Percentiles rank a stretch among this genome's conserved stretches.
phyloP scores from a whole-genome alignment of 2,888 invertebrate genomes.

The Cenopis cana region DNA sequence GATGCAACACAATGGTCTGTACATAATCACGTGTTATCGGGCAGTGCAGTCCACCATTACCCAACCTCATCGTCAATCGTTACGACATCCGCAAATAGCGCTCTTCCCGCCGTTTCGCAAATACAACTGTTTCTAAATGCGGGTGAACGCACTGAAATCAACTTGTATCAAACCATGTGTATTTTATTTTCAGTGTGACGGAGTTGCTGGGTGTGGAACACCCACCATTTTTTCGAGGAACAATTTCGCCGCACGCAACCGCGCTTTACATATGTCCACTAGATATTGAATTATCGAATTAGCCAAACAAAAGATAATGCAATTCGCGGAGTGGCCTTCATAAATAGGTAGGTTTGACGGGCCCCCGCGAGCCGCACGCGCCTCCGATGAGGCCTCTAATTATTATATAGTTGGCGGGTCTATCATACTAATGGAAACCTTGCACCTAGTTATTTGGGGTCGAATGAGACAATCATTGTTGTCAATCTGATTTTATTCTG shows the following conservation, averaged over 20 bases:
- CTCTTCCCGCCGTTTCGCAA: constrained; percentile 48
- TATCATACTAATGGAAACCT: constrained; percentile 42
- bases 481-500: constrained; percentile 8
- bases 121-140: constrained; percentile 37
- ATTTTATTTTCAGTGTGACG: constrained; percentile 5
- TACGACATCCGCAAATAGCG: constrained; percentile 48
- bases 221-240: constrained; percentile 1
- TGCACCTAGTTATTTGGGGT: constrained; percentile 43
- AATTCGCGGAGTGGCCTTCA: constrained; percentile 35
- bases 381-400: constrained; percentile 24
- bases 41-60: constrained; percentile 46
- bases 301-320: constrained; percentile 22
- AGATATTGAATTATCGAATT: constrained; percentile 11
- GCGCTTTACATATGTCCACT: constrained; percentile 9
- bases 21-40: constrained; percentile 25
- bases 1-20: constrained; percentile 12
- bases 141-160: constrained; percentile 35
- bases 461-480: constrained; percentile 34
- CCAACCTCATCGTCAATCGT: constrained; percentile 46
- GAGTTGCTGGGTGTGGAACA: constrained; percentile 13
- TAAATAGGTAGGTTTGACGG: constrained; percentile 20
- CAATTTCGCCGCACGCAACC: constrained; percentile 20
- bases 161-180: constrained; percentile 21
- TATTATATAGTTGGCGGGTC: constrained; percentile 32
- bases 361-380: constrained; percentile 16